These are phyloP conservation scores for Chymomyza procnemis DNA, from an alignment of 2,888 invertebrate species.

Conservation along the genomic window DNA sequence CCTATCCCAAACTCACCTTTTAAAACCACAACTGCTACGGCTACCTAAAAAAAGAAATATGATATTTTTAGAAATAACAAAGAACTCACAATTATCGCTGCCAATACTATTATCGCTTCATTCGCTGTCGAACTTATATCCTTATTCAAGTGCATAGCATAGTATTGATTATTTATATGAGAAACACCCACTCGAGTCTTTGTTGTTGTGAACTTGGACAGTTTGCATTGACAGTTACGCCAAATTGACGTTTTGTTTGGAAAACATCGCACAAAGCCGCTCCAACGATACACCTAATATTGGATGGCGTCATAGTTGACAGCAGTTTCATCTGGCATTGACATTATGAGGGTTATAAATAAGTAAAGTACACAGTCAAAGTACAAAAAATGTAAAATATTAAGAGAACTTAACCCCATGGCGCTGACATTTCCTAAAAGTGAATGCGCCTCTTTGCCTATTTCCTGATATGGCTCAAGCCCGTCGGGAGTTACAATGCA, in stretches of 20 bases:
- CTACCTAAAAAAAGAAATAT: too few relatives aligned
- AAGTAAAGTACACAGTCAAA: neutral
- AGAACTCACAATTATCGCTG: too few relatives aligned
- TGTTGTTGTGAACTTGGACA: conserved; percentile 23
- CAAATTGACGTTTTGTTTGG: conserved; percentile 58
- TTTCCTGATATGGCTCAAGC: conserved; percentile 34
- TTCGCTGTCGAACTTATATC: too few relatives aligned
- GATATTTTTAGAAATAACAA: too few relatives aligned
- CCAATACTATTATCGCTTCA: too few relatives aligned
- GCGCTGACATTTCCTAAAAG: neutral
- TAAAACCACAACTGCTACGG: too few relatives aligned
- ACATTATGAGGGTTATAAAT: conserved; percentile 9
- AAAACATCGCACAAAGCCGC: neutral
- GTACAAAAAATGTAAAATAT: neutral
- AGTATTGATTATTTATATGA: neutral
- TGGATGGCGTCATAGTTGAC: neutral
- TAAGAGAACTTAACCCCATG: neutral
- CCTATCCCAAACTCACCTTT: too few relatives aligned
- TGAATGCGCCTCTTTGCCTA: neutral
- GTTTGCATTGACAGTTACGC: conserved; percentile 34
- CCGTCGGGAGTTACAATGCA: conserved; percentile 63
- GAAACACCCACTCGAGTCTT: conserved; percentile 14
- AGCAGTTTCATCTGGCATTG: conserved; percentile 17
- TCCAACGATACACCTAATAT: too few relatives aligned
- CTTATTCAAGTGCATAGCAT: neutral